phyloP scores from a whole-genome alignment of 37 sponge, comb jelly and placozoan genomes.

The Hormiphora californensis region DNA sequence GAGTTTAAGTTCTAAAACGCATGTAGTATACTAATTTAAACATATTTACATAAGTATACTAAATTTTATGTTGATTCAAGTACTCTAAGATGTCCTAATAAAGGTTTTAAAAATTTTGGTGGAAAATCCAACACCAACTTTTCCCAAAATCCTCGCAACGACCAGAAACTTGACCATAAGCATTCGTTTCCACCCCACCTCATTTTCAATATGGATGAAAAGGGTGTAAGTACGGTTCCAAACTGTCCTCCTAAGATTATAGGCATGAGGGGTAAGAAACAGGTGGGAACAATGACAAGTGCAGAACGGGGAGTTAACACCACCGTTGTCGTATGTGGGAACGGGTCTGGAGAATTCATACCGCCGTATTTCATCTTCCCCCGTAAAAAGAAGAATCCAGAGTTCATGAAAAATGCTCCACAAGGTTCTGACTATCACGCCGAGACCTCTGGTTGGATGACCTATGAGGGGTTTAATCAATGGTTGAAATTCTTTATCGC shows the following conservation, averaged over 20 bases:
- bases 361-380: slow-evolving; percentile 9
- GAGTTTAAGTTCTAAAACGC: too few relatives aligned
- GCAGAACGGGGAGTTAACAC: background rate
- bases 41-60: too few relatives aligned
- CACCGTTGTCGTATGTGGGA: background rate
- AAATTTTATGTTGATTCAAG: too few relatives aligned
- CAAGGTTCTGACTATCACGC: background rate
- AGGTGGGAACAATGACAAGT: background rate
- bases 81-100: too few relatives aligned
- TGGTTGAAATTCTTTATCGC: background rate
- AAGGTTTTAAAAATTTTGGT: too few relatives aligned
- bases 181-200: background rate
- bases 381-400: background rate
- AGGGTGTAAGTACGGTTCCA: background rate
- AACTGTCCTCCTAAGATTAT: background rate
- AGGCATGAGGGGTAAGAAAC: background rate
- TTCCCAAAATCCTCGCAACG: too few relatives aligned
- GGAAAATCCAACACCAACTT: too few relatives aligned
- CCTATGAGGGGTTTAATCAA: background rate
- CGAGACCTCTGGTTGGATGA: background rate
- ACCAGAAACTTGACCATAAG: too few relatives aligned
- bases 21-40: too few relatives aligned
- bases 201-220: slow-evolving; percentile 10
- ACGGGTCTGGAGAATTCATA: background rate
- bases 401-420: slow-evolving; percentile 13